Base-by-base conservation (phyloP, 2,888 invertebrate genomes). In the Agrotis ipsilon region DNA sequence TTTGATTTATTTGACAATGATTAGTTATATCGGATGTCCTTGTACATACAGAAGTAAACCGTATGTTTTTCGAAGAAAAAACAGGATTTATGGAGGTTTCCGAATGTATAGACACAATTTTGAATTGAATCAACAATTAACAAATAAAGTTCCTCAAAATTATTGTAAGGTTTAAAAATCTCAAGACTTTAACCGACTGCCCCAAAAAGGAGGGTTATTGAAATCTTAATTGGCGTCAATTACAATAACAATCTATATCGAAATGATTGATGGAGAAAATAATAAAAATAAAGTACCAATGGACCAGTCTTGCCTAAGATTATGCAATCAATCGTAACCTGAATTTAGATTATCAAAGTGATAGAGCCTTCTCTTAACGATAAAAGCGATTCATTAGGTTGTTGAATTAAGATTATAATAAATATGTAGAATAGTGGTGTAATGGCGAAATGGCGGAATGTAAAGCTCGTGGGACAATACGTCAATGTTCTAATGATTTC, bases 361-460 rank as follows among this genome's bases (percentile, higher is more conserved):
- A 81, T 80, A 77, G 46, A 68, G 49, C 57, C 55, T 52, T 60
- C 63, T 67, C 70, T 69, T 75, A 61, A 64, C 11, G 71, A 68
- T 80, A 71, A 69, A 48, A 62, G 45, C 74, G 68, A 70, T 80
- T 80, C 66, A 80, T 78, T 64, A 64, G 27, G 49, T 80, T 61
- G 24, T 57, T 64, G 67, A 63, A 70, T 78, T 57, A 69, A 49
- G 57, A 77, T 74, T 46, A 52, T 55, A 58, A 60, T 75, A 51
- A 54, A 67, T 62, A 48, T 43, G 52, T 54, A 51, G 39, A 55
- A 55, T 49, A 57, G 59, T 68, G 18, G 32, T 63, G 43, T 21
- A 49, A 59, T 75, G n/a, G 18, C 16, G 49, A 27, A 52, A 49
- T 62, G 2, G 21, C 2, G n/a, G 45, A 39, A 19, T 11, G 7